Conservation (phyloP, 2,113 vertebrate genomes). For the Paramormyrops kingsleyae region DNA sequence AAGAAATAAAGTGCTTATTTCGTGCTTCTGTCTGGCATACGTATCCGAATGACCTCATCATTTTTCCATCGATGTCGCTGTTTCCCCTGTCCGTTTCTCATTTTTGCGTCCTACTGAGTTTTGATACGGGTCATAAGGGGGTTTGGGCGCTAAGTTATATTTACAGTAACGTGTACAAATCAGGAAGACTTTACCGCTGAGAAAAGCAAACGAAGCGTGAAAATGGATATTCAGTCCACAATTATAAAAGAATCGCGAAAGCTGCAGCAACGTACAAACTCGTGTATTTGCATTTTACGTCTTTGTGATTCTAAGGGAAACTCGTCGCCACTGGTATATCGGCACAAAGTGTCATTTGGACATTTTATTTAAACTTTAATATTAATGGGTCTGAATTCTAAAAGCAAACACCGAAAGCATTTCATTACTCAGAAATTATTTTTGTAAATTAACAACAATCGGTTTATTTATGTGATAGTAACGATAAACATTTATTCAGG, state of each 20-base stretch:
- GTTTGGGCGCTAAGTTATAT: background rate
- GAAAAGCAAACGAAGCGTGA: background rate
- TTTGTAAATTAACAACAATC: background rate
- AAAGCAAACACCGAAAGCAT: background rate
- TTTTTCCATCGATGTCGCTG: background rate
- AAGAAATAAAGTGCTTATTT: slow-evolving; percentile 51
- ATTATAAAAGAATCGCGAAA: background rate
- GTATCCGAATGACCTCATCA: background rate
- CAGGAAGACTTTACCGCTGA: slow-evolving; percentile 37
- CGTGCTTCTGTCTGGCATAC: slow-evolving; percentile 14
- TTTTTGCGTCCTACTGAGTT: slow-evolving; percentile 10
- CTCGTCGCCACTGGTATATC: background rate
- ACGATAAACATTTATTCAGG: background rate
- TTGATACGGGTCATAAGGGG: slow-evolving; percentile 1
- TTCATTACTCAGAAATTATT: background rate
- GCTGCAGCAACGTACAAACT: background rate
- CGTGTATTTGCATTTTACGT: background rate
- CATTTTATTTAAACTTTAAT: background rate
- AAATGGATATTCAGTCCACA: background rate
- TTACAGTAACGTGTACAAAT: slow-evolving; percentile 27
- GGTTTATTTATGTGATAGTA: background rate
- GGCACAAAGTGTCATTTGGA: background rate
- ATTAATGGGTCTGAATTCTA: background rate
- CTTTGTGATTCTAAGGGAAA: background rate
- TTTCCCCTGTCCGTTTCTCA: slow-evolving; percentile 17